A percentile compares a stretch with the other conserved stretches of the same genome.
Evolutionary conservation across 2,113 vertebrate genomes (phyloP).

Genomic region (Physeter macrocephalus): DNA sequence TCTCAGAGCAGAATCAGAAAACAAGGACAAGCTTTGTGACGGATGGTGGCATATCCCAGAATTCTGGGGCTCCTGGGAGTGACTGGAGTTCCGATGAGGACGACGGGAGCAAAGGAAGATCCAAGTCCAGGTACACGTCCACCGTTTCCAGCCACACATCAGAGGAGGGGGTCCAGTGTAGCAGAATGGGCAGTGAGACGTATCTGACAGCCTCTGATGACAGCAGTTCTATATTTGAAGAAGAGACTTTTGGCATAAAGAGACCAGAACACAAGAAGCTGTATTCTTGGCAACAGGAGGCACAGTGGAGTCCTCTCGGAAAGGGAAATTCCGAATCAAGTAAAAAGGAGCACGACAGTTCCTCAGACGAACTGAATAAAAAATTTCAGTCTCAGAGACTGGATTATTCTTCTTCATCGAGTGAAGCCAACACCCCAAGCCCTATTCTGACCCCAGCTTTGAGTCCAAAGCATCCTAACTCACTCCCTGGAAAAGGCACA

Average conservation of each 20-base stretch:
- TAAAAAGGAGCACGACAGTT: conserved; percentile 81
- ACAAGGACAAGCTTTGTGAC: conserved; percentile 60
- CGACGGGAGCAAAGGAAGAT: conserved; percentile 66
- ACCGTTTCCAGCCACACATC: conserved; percentile 84
- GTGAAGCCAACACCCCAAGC: conserved; percentile 84
- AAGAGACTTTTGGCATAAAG: conserved; percentile 84
- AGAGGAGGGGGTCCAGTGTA: conserved; percentile 81
- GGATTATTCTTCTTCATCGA: conserved; percentile 91
- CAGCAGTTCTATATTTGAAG: conserved; percentile 93
- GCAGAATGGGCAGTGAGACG: conserved; percentile 86
- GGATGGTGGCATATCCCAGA: conserved; percentile 75
- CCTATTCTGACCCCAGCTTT: conserved; percentile 80
- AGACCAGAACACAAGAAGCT: conserved; percentile 78
- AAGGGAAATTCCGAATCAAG: conserved; percentile 74
- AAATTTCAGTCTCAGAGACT: conserved; percentile 90
- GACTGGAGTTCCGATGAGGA: conserved; percentile 87
- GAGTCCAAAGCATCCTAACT: conserved; percentile 72
- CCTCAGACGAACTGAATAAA: conserved; percentile 91
- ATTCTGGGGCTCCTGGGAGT: conserved; percentile 76
- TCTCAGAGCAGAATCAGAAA: conserved; percentile 72
- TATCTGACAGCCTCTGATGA: conserved; percentile 94
- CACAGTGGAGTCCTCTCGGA: conserved; percentile 70
- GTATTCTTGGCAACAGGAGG: conserved; percentile 81
- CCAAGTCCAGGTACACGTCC: conserved; percentile 79
- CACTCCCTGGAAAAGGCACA: conserved; percentile 45